Percentiles rank a stretch among this genome's conserved stretches.
These are phyloP conservation scores for Lamproptera curius DNA, from an alignment of 2,888 invertebrate genomes.

Conservation along the genomic window DNA sequence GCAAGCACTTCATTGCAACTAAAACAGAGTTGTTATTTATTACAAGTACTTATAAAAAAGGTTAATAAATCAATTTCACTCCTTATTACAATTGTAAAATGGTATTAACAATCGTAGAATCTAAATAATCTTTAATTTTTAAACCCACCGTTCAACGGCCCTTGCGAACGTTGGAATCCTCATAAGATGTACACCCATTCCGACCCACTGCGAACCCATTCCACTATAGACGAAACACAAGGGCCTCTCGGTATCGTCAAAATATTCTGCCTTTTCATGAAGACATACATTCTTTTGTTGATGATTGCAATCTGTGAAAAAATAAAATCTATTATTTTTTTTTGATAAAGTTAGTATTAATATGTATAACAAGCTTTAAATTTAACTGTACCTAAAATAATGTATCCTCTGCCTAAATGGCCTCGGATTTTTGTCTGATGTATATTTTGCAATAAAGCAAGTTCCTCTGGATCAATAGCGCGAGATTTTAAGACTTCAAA, in stretches of 20 bases:
- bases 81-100: background rate
- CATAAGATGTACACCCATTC: slow-evolving; percentile 82
- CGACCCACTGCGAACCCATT: slow-evolving; percentile 85
- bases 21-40: slow-evolving; percentile 14
- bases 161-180: slow-evolving; percentile 77
- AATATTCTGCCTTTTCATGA: slow-evolving; percentile 40
- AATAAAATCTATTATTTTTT: too few relatives aligned
- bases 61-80: background rate
- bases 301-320: slow-evolving; percentile 36
- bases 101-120: background rate
- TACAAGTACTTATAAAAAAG: background rate
- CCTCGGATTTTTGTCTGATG: slow-evolving; percentile 69
- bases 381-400: slow-evolving; percentile 61
- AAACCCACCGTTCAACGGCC: slow-evolving; percentile 69
- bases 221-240: slow-evolving; percentile 86
- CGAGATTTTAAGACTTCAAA: slow-evolving; percentile 46
- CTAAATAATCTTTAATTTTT: too few relatives aligned
- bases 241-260: slow-evolving; percentile 55
- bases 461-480: slow-evolving; percentile 66
- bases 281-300: slow-evolving; percentile 41
- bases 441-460: slow-evolving; percentile 64
- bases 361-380: too few relatives aligned
- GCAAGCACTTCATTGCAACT: slow-evolving; percentile 77
- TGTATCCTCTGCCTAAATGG: slow-evolving; percentile 82
- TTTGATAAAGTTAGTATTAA: too few relatives aligned